phyloP scores from a whole-genome alignment of 2,113 vertebrate species.

The Scolopax mira region DNA sequence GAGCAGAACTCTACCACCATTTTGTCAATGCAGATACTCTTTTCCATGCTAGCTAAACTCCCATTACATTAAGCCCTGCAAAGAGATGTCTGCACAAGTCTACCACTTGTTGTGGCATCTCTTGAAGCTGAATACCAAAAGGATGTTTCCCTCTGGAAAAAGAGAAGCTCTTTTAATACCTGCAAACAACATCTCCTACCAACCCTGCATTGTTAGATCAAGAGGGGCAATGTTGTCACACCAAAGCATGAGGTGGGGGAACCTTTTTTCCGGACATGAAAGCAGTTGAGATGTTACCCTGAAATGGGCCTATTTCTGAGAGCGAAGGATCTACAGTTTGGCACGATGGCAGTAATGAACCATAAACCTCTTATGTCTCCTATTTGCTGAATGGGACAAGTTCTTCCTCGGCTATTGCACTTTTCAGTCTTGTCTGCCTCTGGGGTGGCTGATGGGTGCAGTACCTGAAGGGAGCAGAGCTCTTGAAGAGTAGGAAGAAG shows the following conservation, averaged over 20 bases:
- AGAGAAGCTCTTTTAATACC: not conserved
- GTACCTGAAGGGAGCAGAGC: not conserved
- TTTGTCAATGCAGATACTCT: not conserved
- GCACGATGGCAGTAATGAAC: not conserved
- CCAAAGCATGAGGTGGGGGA: not conserved
- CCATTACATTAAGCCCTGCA: not conserved
- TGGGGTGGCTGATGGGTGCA: not conserved
- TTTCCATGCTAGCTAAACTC: not conserved
- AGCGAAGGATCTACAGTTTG: not conserved
- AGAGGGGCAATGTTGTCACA: not conserved
- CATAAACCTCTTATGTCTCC: not conserved
- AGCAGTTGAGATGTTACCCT: not conserved
- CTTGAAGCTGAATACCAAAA: not conserved
- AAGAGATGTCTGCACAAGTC: not conserved
- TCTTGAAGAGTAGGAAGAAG: not conserved
- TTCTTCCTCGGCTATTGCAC: not conserved
- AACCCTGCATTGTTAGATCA: not conserved
- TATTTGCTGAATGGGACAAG: not conserved
- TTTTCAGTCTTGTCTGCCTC: not conserved
- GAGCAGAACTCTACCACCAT: not conserved
- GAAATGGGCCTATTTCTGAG: not conserved
- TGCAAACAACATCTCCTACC: not conserved
- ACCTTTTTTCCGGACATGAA: not conserved
- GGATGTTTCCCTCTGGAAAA: not conserved
- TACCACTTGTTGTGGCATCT: not conserved